Evolutionary conservation across 2,888 invertebrate species (phyloP).

Genomic region (Xestia ashworthii): DNA sequence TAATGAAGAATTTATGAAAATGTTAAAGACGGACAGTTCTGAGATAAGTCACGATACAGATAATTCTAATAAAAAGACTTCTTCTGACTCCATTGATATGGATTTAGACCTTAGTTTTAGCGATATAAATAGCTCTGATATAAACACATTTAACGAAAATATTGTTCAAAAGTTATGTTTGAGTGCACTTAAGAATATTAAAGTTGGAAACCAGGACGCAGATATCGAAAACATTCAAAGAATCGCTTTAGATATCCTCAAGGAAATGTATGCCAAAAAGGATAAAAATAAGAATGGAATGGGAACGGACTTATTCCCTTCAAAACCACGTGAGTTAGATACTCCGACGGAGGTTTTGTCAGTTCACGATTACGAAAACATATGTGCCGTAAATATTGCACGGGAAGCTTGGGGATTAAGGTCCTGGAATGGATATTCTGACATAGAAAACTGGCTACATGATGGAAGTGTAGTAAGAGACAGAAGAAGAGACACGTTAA

Average conservation of each 20-base stretch:
- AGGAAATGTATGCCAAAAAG: conserved; percentile 89
- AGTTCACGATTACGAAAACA: conserved; percentile 92
- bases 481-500: conserved; percentile 89
- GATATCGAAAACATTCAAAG: conserved; percentile 90
- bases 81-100: conserved; percentile 89
- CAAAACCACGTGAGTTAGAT: conserved; percentile 87
- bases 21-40: conserved; percentile 84
- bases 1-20: conserved; percentile 82
- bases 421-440: conserved; percentile 92
- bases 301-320: conserved; percentile 77
- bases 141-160: conserved; percentile 90
- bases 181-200: conserved; percentile 89
- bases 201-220: conserved; percentile 89
- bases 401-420: conserved; percentile 92
- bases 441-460: conserved; percentile 92
- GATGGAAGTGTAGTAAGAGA: conserved; percentile 92
- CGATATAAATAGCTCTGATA: conserved; percentile 90
- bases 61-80: conserved; percentile 88
- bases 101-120: conserved; percentile 90
- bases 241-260: conserved; percentile 89
- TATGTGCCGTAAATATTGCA: conserved; percentile 92
- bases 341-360: conserved; percentile 91
- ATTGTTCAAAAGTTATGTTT: conserved; percentile 89
- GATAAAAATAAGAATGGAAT: conserved; percentile 83
- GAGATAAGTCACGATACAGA: conserved; percentile 88